phyloP scores from a whole-genome alignment of 2,113 vertebrate genomes.

The Pipa parva region DNA sequence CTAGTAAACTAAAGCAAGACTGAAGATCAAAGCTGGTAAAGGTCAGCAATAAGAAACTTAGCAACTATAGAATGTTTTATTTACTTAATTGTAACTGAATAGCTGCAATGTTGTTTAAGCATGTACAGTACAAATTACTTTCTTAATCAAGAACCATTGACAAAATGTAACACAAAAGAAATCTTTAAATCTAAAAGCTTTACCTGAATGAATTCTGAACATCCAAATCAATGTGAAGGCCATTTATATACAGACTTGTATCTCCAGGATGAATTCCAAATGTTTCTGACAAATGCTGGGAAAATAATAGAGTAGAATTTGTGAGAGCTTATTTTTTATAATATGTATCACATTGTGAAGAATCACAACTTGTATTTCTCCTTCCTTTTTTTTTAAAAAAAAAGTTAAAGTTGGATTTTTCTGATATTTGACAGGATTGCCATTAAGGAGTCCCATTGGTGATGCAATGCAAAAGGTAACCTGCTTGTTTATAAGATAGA shows the following conservation, averaged over 20 bases:
- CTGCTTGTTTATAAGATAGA: too few species aligned
- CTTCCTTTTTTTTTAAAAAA: too few species aligned
- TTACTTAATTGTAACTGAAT: not conserved
- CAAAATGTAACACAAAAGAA: not conserved
- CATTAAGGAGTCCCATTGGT: too few species aligned
- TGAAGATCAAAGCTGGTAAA: not conserved
- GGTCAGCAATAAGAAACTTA: too few species aligned
- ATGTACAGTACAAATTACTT: not conserved
- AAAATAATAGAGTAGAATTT: constrained; percentile 30
- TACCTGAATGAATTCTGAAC: constrained; percentile 87
- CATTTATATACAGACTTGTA: constrained; percentile 84
- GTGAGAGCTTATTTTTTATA: too few species aligned
- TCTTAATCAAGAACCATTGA: not conserved
- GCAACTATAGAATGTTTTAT: not conserved
- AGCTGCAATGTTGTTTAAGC: not conserved
- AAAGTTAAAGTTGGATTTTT: too few species aligned
- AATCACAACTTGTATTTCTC: too few species aligned
- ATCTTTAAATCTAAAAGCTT: too few species aligned
- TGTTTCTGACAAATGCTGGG: constrained; percentile 72
- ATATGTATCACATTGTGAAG: too few species aligned
- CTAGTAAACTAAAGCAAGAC: not conserved
- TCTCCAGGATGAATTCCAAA: constrained; percentile 85
- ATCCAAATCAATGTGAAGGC: constrained; percentile 80
- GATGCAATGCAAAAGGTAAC: too few species aligned
- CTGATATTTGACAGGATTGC: too few species aligned